Evolutionary conservation across 1,140 invertebrate species (phyloP).

Genomic region (Diploscapter pachys): DNA sequence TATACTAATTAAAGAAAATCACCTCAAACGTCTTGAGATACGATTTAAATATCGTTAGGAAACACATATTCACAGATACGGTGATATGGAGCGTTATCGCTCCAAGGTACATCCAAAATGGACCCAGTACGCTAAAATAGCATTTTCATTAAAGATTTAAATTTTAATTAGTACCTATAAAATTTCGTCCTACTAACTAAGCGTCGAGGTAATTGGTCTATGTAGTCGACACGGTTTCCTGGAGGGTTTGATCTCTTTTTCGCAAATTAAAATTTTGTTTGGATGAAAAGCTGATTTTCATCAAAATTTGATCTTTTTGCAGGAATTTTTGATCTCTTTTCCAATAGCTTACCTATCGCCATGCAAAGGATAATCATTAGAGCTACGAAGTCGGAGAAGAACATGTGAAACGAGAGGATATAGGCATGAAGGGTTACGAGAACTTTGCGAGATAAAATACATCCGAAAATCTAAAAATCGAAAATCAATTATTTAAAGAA

Average conservation of each 20-base stretch:
- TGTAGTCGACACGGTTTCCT: background rate
- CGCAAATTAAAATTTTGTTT: no score
- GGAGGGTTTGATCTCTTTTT: no score
- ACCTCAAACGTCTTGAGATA: conserved; percentile 4
- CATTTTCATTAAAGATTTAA: background rate
- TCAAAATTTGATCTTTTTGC: no score
- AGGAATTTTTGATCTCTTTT: no score
- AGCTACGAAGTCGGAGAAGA: conserved; percentile 22
- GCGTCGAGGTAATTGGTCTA: conserved; percentile 6
- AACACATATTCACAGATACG: conserved; percentile 33
- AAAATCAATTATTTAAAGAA: no score
- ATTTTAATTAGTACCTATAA: conserved; percentile 1
- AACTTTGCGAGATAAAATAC: no score
- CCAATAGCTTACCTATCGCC: conserved; percentile 20
- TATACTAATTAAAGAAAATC: conserved; percentile 1
- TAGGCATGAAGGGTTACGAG: no score
- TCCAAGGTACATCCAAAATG: conserved; percentile 37
- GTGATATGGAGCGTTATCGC: conserved; percentile 36
- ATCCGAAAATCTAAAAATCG: no score
- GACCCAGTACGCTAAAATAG: conserved; percentile 24
- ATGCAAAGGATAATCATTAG: conserved; percentile 23
- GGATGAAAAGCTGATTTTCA: no score
- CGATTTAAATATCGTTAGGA: conserved; percentile 17
- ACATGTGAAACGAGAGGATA: background rate
- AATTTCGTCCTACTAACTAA: conserved; percentile 15